Base-by-base conservation (phyloP, 1,140 invertebrate species). In the Nasonia vitripennis region DNA sequence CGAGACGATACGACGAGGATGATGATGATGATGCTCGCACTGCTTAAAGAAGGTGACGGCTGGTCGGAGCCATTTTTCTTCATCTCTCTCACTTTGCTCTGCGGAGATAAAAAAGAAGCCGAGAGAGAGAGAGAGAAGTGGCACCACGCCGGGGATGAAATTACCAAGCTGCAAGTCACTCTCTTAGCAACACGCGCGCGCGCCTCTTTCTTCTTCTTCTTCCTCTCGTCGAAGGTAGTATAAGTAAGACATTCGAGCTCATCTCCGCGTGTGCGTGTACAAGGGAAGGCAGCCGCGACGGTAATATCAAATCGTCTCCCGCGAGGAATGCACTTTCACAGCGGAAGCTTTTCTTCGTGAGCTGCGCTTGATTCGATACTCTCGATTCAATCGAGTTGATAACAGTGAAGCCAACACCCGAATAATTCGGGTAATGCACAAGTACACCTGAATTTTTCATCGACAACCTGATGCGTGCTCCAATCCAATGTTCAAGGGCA, bases 141-240 rank as follows among this genome's bases (percentile, higher is more conserved):
- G 89, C 89, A 89, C 86, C 89, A 89, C 88, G 89, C 87, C 88
- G 86, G 89, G 88, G 89, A 92, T 92, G 89, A 93, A 92, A 92
- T 92, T 92, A 92, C 90, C 89, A 90, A 91, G 90, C 85, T 91
- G 90, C 91, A 91, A 92, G 91, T 92, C 91, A 92, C 88, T 88
- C 86, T 78, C 78, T 81, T 87, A 83, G 87, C 83, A 91, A 90
- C 89, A 87, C 87, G 89, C 81, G 34, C 73, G 73, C 34, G 62
- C 37, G 31, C 80, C 86, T 88, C 79, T 73, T 71, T 37, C 14
- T 74, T 74, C 70, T 82, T 62, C 82, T 34, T 79, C 77, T 68
- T 55, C 41, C 20, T 68, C 73, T 51, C 45, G 55, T 75, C 81
- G 51, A 23, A 31, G 27, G 55, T 34, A 68, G 45, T 48, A 68